Evolutionary conservation across 2,797 vertebrate genomes (phyloP), one percentile per base, ranked within the genome.

Genomic region (Sebastes taczanowskii): DNA sequence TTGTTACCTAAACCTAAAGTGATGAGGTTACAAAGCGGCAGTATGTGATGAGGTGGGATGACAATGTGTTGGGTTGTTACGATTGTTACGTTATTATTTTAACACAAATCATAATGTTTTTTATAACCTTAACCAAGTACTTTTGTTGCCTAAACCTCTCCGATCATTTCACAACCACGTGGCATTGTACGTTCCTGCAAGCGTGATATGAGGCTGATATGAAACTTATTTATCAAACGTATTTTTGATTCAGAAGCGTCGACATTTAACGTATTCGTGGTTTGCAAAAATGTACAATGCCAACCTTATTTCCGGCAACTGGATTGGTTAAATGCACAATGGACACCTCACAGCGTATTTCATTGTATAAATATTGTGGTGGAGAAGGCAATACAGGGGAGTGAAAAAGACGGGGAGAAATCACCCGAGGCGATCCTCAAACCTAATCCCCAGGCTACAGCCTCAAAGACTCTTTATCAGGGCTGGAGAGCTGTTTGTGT

Each of bases 381-480:
- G 27, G 52, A 71, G 16, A 61, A 69, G n/a, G 52, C 16, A 11
- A 20, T 13, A 23, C 35, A 38, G 68, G 27, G 5, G 6, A 23
- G 46, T 4, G 55, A 32, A 16, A 38, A 60, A 59, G 34, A 52
- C 32, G 16, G 22, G 52, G n/a, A 66, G 22, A 60, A 69, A 63
- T 1, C 11, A 68, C 55, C 52, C 1, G 3, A 18, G 20, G 56
- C 4, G 1, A 60, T 63, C 61, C 52, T 74, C 58, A 34, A 65
- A 77, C 42, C 64, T n/a, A 74, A 49, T 81, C 27, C 22, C 30
- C 46, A 11, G 68, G 68, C 38, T 49, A 22, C 16, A 42, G 30
- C 60, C 81, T 72, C 66, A 80, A 75, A 85, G 69, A 71, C 62
- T 73, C 73, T 74, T 79, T 34, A 82, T 74, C 71, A 59, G 5